Conservation (phyloP, 2,888 invertebrate species). For the Odontothrips loti region DNA sequence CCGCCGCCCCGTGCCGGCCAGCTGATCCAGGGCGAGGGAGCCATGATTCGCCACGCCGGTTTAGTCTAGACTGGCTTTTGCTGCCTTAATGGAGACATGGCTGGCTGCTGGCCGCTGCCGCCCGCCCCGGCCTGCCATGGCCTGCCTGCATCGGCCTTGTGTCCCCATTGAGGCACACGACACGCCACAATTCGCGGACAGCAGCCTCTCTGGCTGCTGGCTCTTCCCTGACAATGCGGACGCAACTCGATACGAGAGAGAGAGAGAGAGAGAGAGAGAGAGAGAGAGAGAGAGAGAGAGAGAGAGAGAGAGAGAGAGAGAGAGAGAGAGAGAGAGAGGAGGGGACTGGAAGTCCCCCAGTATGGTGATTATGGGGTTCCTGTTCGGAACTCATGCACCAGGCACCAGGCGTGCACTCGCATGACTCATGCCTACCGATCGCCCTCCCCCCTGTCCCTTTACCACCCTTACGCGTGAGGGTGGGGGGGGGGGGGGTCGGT, state of each 20-base stretch:
- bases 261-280: not conserved
- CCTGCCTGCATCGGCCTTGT: not conserved
- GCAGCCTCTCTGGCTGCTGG: not conserved
- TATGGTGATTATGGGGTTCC: not conserved
- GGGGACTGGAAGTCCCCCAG: not conserved
- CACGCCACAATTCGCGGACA: not conserved
- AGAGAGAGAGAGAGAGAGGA: not conserved
- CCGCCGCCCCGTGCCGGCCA: not conserved
- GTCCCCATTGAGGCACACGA: not conserved
- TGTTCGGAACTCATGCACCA: not conserved
- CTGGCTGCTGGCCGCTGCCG: too few relatives aligned
- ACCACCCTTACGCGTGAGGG: not conserved
- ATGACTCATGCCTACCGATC: not conserved
- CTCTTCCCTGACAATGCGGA: not conserved
- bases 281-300: not conserved
- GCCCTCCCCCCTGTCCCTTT: not conserved
- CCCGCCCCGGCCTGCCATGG: not conserved
- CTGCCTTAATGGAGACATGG: too few relatives aligned
- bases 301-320: constrained; percentile 1
- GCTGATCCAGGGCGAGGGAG: too few relatives aligned
- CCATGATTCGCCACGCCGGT: too few relatives aligned
- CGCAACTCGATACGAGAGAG: not conserved
- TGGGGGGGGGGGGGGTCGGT: not conserved
- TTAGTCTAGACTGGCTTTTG: not conserved
- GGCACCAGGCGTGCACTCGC: not conserved